Evolutionary conservation across 2,113 vertebrate species (phyloP), one percentile per base, ranked within the genome.

Genomic region (Tyrannus savana): DNA sequence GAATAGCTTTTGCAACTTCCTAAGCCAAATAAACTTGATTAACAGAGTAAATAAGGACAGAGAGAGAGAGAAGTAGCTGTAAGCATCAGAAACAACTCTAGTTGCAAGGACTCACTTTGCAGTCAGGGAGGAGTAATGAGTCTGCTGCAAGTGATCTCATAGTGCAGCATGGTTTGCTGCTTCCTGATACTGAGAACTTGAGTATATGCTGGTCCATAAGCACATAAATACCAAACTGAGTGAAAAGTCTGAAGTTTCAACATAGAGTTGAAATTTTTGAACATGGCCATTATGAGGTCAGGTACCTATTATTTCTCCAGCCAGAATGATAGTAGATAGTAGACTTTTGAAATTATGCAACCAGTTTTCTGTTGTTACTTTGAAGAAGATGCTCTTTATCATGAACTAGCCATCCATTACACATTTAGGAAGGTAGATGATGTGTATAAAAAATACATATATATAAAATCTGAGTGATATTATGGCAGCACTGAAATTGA

Each of bases 1-100:
- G 44, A 92, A 94, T 13, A 92, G 56, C 60, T 94, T 96, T 88
- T 73, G 58, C 16, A 50, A 41, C 59, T 88, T 88, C 53, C 58
- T 66, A 69, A 87, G 27, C n/a, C 33, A 79, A 90, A 91, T 76
- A 87, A 91, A 91, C 31, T 74, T 74, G 35, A 90, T 95, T 87
- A 95, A 16, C 53, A 93, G 78, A 88, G 79, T 88, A 87, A 96
- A 85, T 33, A 90, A 71, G 80, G 69, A 55, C 1, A 85, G 31
- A 73, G 27, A 74, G 31, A 74, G 59, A 66, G 53, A 56, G 27
- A 76, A 63, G 37, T 66, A 71, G 53, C 49, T 91, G 58, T 55
- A 87, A 89, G 58, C 35, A 62, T 66, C 27, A 82, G 37, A 74
- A 89, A 3, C 12, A 71, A 2, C 9, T 52, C 17, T 31, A 44